These are phyloP conservation scores for Lycocerus yunnanus DNA, from an alignment of 2,888 invertebrate genomes.

Conservation along the genomic window DNA sequence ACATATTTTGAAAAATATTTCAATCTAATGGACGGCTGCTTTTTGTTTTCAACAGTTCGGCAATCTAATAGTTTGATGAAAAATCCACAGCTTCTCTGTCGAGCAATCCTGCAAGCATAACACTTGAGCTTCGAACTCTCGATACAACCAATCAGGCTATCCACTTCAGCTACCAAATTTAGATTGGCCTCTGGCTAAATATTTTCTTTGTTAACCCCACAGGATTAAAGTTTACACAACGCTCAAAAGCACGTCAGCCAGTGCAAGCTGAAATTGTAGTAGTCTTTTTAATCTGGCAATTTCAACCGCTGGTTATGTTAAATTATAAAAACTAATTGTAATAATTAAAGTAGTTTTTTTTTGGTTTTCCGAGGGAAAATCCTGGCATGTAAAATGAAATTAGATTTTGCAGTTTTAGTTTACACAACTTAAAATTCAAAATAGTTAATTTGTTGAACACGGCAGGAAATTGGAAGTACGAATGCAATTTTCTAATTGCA, in stretches of 20 bases:
- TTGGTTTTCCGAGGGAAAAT: neutral
- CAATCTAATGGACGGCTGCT: conserved; percentile 7
- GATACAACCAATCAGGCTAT: conserved; percentile 52
- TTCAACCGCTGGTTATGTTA: conserved; percentile 6
- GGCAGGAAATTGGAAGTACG: neutral
- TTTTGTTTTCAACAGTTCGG: conserved; percentile 12
- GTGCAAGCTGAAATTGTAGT: conserved; percentile 19
- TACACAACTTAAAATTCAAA: neutral
- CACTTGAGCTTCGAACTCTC: conserved; percentile 49
- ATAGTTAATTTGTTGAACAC: neutral
- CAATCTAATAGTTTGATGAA: conserved; percentile 43
- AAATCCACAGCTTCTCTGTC: conserved; percentile 49
- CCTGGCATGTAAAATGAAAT: neutral
- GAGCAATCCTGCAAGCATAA: conserved; percentile 54
- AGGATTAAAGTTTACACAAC: conserved; percentile 56
- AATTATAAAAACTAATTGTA: conserved; percentile 5
- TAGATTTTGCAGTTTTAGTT: neutral
- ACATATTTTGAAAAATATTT: conserved; percentile 11
- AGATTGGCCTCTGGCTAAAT: conserved; percentile 59
- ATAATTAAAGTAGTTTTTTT: conserved; percentile 6
- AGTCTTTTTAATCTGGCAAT: conserved; percentile 10
- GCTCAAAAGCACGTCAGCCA: conserved; percentile 37
- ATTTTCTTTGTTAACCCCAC: conserved; percentile 58
- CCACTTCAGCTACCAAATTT: conserved; percentile 55
- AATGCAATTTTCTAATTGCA: conserved; percentile 15